A percentile compares a stretch with the other conserved stretches of the same genome.
phyloP scores from a whole-genome alignment of 2,113 vertebrate genomes.

The Marmota monax region DNA sequence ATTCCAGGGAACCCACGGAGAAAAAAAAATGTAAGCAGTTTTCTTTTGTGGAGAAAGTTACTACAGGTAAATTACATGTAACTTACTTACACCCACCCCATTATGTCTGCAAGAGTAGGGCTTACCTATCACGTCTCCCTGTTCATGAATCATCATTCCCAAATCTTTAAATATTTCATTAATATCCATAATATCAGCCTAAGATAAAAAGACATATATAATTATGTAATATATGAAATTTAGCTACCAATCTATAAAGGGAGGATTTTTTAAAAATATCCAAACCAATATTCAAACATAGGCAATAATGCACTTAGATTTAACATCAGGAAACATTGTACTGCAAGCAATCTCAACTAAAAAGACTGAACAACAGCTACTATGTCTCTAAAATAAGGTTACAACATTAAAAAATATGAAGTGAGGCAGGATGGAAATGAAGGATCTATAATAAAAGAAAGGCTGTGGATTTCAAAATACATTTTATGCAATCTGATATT shows the following conservation, averaged over 20 bases:
- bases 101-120: neutral
- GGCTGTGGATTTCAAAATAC: neutral
- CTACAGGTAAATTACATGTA: neutral
- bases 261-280: neutral
- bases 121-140: constrained; percentile 98
- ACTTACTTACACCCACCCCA: neutral
- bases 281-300: neutral
- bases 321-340: neutral
- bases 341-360: neutral
- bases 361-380: neutral
- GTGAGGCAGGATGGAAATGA: neutral
- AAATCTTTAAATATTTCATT: constrained; percentile 99
- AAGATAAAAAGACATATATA: constrained; percentile 64
- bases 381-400: constrained; percentile 10
- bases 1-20: neutral
- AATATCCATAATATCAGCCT: constrained; percentile 98
- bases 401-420: neutral
- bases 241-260: neutral
- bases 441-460: neutral
- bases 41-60: neutral
- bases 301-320: neutral
- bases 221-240: constrained; percentile 34
- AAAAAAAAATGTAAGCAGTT: neutral
- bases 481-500: neutral
- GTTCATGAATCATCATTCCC: constrained; percentile 98